Conservation (phyloP, 2,113 vertebrate genomes). For the Pelusios castaneus region DNA sequence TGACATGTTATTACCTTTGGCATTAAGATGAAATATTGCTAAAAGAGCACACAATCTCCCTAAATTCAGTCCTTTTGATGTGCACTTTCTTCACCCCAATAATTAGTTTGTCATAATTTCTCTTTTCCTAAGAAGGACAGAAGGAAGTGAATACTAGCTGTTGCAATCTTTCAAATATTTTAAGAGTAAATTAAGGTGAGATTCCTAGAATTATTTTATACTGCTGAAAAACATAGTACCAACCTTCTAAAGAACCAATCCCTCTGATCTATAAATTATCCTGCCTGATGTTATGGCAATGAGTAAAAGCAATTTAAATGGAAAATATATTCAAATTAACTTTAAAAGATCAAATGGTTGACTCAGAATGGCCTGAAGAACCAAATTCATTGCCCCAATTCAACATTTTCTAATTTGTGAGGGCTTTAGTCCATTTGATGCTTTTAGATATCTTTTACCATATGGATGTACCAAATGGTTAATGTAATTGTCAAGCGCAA, state of each 20-base stretch:
- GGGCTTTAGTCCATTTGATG: not conserved
- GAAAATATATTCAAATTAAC: not conserved
- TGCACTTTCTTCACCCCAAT: not conserved
- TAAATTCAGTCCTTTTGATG: not conserved
- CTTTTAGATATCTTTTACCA: not conserved
- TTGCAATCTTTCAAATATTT: not conserved
- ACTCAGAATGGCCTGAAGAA: not conserved
- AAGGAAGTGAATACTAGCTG: not conserved
- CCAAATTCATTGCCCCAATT: not conserved
- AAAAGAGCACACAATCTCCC: not conserved
- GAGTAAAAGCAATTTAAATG: not conserved
- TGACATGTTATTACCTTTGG: not conserved
- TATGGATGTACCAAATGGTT: not conserved
- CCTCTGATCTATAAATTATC: not conserved
- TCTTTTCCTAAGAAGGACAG: not conserved
- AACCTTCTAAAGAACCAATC: not conserved
- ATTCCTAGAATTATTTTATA: not conserved
- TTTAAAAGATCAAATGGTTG: not conserved
- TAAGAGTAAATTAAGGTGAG: not conserved
- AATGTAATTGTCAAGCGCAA: not conserved
- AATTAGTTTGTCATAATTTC: not conserved
- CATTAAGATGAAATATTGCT: not conserved
- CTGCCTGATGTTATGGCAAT: not conserved
- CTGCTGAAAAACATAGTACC: not conserved
- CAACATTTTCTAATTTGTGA: not conserved